Conservation (phyloP, 53 echinoderm and acorn worm genomes). For the Luidia sarsii region DNA sequence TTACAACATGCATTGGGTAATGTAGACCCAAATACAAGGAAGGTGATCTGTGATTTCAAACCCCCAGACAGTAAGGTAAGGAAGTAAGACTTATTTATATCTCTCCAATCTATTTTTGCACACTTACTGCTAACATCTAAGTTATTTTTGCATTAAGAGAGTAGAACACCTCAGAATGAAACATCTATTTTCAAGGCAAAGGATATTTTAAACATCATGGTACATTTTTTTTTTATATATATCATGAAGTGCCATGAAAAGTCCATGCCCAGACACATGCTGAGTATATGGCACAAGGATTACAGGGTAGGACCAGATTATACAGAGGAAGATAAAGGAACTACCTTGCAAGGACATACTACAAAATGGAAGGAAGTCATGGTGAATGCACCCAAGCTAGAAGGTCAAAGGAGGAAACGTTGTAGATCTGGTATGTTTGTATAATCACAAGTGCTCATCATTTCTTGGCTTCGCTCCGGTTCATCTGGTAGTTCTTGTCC, state of each 20-base stretch:
- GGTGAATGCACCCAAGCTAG: conserved; percentile 8
- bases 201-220: no score
- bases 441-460: no score
- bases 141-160: not conserved
- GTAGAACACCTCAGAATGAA: no score
- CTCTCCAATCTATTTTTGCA: not conserved
- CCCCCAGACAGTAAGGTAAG: conserved; percentile 78
- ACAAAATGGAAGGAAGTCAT: conserved; percentile 76
- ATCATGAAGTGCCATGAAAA: conserved; percentile 70
- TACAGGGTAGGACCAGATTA: conserved; percentile 66
- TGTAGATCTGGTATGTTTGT: conserved; percentile 42
- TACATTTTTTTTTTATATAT: no score
- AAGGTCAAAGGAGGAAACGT: conserved; percentile 22
- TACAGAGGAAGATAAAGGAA: conserved; percentile 5
- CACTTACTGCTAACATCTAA: not conserved
- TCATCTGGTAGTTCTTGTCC: no score
- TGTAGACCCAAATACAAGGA: conserved; percentile 70
- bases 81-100: no score
- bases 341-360: conserved; percentile 42
- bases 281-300: conserved; percentile 92
- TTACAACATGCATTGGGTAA: conserved; percentile 87
- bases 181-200: no score
- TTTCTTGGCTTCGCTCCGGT: no score
- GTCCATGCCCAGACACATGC: conserved; percentile 60
- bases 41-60: conserved; percentile 65